These are phyloP conservation scores for Mythimna impura DNA, from an alignment of 2,888 invertebrate species.

Conservation along the genomic window DNA sequence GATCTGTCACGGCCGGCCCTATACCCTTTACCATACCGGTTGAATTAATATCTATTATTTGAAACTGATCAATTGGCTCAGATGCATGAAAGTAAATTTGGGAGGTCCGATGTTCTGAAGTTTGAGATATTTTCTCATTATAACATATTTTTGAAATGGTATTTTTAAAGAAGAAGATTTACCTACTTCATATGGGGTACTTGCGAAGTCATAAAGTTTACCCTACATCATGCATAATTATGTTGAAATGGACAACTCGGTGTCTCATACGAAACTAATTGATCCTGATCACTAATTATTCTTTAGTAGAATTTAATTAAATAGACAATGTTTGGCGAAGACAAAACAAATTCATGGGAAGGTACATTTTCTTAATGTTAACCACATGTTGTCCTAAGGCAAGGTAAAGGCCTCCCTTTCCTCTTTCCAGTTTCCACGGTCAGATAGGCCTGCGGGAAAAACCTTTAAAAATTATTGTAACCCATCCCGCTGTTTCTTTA, in stretches of 20 bases:
- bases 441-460: no score
- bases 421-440: no score
- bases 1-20: constrained; percentile 77
- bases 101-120: constrained; percentile 9
- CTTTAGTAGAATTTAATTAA: background rate
- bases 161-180: no score
- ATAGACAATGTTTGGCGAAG: background rate
- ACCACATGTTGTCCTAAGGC: no score
- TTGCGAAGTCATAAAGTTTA: background rate
- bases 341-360: background rate
- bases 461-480: no score
- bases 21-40: constrained; percentile 77
- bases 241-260: background rate
- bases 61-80: constrained; percentile 44
- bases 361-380: no score
- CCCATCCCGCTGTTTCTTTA: background rate
- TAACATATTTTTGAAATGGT: background rate
- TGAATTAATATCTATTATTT: constrained; percentile 63
- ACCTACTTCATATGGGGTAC: no score
- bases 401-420: no score
- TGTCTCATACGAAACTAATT: background rate
- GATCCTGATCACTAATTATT: background rate
- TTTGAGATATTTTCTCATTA: background rate
- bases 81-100: constrained; percentile 52
- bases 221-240: no score